A percentile compares a stretch with the other conserved stretches of the same genome.
Evolutionary conservation across 2,888 invertebrate genomes (phyloP).

Genomic region (Platypus cylindrus): DNA sequence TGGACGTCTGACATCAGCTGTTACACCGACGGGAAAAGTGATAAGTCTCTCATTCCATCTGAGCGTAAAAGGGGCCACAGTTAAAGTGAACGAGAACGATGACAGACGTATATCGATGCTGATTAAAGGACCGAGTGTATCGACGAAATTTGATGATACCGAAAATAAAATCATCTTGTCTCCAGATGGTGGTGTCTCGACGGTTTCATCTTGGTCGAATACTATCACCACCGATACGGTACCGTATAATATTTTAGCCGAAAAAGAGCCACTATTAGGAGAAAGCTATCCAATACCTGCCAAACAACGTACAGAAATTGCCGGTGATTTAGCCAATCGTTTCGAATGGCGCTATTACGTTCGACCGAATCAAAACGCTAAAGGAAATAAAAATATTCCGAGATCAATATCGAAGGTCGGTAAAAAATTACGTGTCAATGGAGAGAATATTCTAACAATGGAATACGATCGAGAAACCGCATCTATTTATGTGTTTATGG

Average conservation of each 20-base stretch:
- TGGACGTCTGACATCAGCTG: constrained; percentile 79
- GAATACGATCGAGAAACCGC: constrained; percentile 84
- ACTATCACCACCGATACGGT: constrained; percentile 80
- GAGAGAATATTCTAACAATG: constrained; percentile 77
- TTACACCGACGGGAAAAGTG: constrained; percentile 91
- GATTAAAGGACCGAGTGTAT: constrained; percentile 77
- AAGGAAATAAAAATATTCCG: constrained; percentile 42
- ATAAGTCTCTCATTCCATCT: constrained; percentile 79
- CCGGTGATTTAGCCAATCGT: constrained; percentile 77
- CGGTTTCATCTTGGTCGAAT: constrained; percentile 77
- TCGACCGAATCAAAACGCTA: constrained; percentile 54
- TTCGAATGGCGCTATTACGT: constrained; percentile 95
- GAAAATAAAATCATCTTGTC: constrained; percentile 69
- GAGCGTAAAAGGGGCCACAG: constrained; percentile 82
- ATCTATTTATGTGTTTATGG: constrained; percentile 76
- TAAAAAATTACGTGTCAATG: constrained; percentile 75
- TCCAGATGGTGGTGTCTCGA: constrained; percentile 72
- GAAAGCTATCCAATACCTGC: constrained; percentile 87
- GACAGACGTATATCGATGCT: constrained; percentile 73
- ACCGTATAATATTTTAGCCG: constrained; percentile 80
- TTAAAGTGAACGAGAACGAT: constrained; percentile 71
- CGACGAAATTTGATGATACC: constrained; percentile 69
- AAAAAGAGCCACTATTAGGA: constrained; percentile 66
- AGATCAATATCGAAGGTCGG: constrained; percentile 74
- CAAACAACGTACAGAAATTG: constrained; percentile 79